phyloP scores from a whole-genome alignment of 2,888 invertebrate species.

The Toxonevra muliebris region DNA sequence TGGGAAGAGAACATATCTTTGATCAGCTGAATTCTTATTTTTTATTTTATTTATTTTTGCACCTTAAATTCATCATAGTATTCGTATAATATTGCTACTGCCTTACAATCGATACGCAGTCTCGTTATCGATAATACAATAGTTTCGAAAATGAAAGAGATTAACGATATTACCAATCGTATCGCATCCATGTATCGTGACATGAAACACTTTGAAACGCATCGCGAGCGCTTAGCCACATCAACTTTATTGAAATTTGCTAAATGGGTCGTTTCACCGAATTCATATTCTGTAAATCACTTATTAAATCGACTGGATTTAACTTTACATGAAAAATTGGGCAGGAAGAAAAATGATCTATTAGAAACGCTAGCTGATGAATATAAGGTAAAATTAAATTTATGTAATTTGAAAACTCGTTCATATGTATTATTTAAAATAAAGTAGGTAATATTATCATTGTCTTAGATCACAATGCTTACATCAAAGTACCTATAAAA shows the following conservation, averaged over 20 bases:
- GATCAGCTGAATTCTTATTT: neutral
- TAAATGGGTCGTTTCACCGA: conserved; percentile 72
- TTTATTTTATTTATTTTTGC: neutral
- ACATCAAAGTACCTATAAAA: too few species aligned
- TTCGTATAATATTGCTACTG: conserved; percentile 43
- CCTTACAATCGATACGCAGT: conserved; percentile 44
- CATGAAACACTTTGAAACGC: conserved; percentile 69
- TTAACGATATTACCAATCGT: conserved; percentile 48
- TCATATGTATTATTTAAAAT: too few species aligned
- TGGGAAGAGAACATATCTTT: neutral
- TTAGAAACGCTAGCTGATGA: conserved; percentile 16
- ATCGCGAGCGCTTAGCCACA: conserved; percentile 67
- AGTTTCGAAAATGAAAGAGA: neutral
- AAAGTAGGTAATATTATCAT: too few species aligned
- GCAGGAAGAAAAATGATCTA: conserved; percentile 57
- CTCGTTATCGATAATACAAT: conserved; percentile 48
- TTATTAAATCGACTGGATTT: conserved; percentile 72
- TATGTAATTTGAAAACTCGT: too few species aligned
- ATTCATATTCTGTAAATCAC: conserved; percentile 70
- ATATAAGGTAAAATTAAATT: conserved; percentile 29
- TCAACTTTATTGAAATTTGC: conserved; percentile 76
- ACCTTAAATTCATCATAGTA: conserved; percentile 44
- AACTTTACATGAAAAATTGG: conserved; percentile 58
- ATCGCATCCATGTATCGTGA: conserved; percentile 68
- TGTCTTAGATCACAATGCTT: too few species aligned